phyloP scores from a whole-genome alignment of 2,113 vertebrate species.

The Talpa occidentalis region DNA sequence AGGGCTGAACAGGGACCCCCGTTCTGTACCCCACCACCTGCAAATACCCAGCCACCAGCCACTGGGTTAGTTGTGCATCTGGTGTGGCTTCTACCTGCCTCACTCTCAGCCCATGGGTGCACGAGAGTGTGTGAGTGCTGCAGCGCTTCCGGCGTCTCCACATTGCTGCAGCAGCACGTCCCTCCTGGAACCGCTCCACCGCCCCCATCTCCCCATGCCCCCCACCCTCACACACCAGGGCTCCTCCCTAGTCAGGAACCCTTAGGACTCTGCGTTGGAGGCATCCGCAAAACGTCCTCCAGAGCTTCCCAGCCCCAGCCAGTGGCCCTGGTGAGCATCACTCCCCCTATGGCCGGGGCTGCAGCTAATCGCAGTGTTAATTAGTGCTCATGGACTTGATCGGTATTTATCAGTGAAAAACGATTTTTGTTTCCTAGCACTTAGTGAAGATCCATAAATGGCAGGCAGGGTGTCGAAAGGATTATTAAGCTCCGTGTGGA shows the following conservation, averaged over 20 bases:
- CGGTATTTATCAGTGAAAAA: background rate
- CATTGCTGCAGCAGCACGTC: too few species aligned
- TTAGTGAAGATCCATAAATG: background rate
- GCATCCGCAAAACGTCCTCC: background rate
- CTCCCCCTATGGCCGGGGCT: too few species aligned
- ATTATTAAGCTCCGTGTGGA: conserved; percentile 28
- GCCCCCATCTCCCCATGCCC: background rate
- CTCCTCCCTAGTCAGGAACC: background rate
- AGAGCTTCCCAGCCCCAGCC: background rate
- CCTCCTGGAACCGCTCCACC: background rate
- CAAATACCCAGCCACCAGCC: too few species aligned
- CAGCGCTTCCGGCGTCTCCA: too few species aligned
- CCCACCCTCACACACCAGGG: background rate
- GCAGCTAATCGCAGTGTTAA: too few species aligned
- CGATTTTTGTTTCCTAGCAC: conserved; percentile 34
- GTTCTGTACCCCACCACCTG: too few species aligned
- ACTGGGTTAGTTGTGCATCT: too few species aligned
- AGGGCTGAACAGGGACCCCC: background rate
- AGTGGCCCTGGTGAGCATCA: too few species aligned
- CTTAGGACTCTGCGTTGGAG: background rate
- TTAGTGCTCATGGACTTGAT: background rate
- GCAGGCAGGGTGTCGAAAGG: background rate
- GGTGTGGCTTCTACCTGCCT: too few species aligned
- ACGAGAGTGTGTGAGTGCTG: too few species aligned
- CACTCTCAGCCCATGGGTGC: too few species aligned